Evolutionary conservation across 2,888 invertebrate species (phyloP), one percentile per base, ranked within the genome.

Genomic region (Eupithecia inturbata): DNA sequence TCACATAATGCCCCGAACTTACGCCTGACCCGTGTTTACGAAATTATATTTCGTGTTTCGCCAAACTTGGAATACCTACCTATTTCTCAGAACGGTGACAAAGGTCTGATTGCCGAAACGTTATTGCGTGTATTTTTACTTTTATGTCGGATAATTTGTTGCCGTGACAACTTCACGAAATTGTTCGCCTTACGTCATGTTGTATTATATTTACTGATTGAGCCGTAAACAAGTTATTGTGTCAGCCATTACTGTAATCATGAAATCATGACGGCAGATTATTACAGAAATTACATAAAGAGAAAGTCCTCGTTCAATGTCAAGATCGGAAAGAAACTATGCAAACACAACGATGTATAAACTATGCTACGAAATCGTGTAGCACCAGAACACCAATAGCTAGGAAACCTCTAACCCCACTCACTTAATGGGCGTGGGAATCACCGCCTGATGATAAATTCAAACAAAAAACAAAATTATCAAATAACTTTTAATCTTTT

Each of bases 401-500:
- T 1, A 6, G 10, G 26, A 57, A 26, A 14, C 5, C 10, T 53
- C 12, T 3, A 4, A 26, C 1, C 12, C 53, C 3, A 78, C 78
- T 77, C 79, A 78, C 68, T 75, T 75, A 78, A 75, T 77, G 74
- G 74, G 53, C 67, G 73, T 67, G 74, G 71, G 74, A 73, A 75
- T 75, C 53, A 71, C 71, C 64, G 64, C 74, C 74, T 73, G 73
- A 72, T 75, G 74, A 78, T 74, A 77, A 74, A 76, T 70, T 68
- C 57, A 77, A 76, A 73, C 71, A 67, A 75, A 73, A 78, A 75
- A 74, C 71, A 63, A 79, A 78, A 70, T 79, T 78, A 72, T 71
- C 62, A 76, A 69, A 74, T 72, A 76, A 74, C 74, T 77, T 78
- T 73, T 78, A 79, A 79, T 78, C 78, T 76, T 78, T 77, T 78